A percentile compares a stretch with the other conserved stretches of the same genome.
Evolutionary conservation across 2,113 vertebrate genomes (phyloP).

Genomic region (Amia ocellicauda): DNA sequence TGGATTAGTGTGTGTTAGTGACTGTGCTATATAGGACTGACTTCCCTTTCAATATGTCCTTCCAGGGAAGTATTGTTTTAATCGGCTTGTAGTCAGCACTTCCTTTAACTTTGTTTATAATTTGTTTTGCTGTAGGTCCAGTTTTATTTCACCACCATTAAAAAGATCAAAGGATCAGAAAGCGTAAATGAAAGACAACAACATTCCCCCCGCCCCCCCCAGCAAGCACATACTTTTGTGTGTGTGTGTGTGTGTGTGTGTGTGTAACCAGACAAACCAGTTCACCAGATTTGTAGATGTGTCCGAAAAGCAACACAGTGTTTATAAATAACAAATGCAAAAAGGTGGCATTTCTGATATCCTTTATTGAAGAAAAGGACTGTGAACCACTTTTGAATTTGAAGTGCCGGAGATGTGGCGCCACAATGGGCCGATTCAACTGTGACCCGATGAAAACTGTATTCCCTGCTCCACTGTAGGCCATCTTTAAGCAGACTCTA

Average conservation of each 20-base stretch:
- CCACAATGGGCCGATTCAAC: constrained; percentile 51
- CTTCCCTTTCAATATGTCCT: neutral
- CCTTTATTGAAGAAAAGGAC: constrained; percentile 30
- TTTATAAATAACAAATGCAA: constrained; percentile 4
- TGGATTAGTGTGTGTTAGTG: neutral
- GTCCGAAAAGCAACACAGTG: neutral
- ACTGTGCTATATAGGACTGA: neutral
- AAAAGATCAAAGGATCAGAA: constrained; percentile 3
- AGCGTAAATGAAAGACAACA: too few species aligned
- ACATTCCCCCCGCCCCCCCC: too few species aligned
- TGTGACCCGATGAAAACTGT: constrained; percentile 36
- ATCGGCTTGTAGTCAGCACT: neutral
- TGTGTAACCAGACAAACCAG: neutral
- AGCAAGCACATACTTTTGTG: too few species aligned
- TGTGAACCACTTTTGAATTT: constrained; percentile 29
- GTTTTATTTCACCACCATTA: neutral
- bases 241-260: too few species aligned
- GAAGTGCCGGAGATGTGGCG: constrained; percentile 33
- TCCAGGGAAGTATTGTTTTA: constrained; percentile 2
- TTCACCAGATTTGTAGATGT: neutral
- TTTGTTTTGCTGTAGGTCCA: neutral
- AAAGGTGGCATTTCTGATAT: constrained; percentile 15
- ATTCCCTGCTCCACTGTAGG: neutral
- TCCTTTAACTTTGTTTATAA: neutral
- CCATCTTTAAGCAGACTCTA: neutral